Evolutionary conservation across 2,113 vertebrate species (phyloP).

Genomic region (Etheostoma cragini): DNA sequence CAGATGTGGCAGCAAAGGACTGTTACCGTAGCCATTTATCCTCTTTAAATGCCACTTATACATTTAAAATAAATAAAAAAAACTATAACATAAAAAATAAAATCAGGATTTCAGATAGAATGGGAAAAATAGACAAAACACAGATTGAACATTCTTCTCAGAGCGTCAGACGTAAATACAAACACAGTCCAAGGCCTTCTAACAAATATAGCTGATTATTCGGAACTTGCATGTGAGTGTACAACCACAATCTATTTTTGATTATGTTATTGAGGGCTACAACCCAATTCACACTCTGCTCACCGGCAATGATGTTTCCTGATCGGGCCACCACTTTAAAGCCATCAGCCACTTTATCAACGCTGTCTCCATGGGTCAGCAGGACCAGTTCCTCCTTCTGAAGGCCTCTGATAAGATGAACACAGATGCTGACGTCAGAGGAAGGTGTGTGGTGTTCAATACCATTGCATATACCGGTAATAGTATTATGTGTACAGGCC

Average conservation of each 20-base stretch:
- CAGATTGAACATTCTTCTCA: not conserved
- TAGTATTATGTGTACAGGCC: not conserved
- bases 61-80: not conserved
- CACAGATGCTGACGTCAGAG: slow-evolving; percentile 21
- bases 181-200: not conserved
- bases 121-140: not conserved
- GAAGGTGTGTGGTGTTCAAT: not conserved
- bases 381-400: slow-evolving; percentile 98
- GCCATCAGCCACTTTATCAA: slow-evolving; percentile 98
- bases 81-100: not conserved
- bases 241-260: slow-evolving; percentile 1
- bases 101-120: fast-evolving
- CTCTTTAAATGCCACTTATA: not conserved
- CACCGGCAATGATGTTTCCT: slow-evolving; percentile 96
- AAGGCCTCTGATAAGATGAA: slow-evolving; percentile 87
- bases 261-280: not conserved
- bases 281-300: not conserved
- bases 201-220: not conserved
- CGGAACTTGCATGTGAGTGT: not conserved
- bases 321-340: slow-evolving; percentile 98
- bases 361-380: slow-evolving; percentile 97
- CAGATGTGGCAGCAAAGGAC: not conserved
- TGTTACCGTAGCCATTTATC: not conserved
- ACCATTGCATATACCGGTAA: not conserved
- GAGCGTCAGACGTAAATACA: not conserved